Conservation (phyloP, 2,888 invertebrate genomes). For the Drosophila cracens region DNA sequence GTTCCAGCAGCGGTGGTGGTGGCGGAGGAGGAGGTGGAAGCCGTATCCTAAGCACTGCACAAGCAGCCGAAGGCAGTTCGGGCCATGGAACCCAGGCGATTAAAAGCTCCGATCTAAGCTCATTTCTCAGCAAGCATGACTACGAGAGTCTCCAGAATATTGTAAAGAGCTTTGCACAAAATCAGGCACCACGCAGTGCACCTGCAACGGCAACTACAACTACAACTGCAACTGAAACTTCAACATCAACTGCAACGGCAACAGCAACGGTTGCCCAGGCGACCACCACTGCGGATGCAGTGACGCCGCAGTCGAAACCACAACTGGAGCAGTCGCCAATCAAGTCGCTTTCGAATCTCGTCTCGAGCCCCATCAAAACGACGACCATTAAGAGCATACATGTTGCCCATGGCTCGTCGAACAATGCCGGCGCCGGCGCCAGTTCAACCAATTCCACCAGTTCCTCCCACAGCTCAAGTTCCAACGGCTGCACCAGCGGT, state of each 20-base stretch:
- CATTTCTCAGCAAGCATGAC: conserved; percentile 80
- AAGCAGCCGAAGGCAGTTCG: conserved; percentile 10
- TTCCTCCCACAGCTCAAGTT: conserved; percentile 26
- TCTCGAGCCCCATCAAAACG: conserved; percentile 86
- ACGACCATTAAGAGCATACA: conserved; percentile 83
- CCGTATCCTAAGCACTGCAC: conserved; percentile 11
- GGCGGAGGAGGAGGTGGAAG: not conserved
- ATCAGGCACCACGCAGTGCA: conserved; percentile 48
- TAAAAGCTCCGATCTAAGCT: conserved; percentile 75
- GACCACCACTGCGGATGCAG: not conserved
- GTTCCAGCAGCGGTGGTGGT: not conserved
- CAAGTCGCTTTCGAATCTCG: conserved; percentile 88
- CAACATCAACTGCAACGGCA: conserved; percentile 14
- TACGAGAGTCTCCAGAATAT: conserved; percentile 83
- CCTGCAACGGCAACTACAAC: conserved; percentile 15
- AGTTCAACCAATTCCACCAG: conserved; percentile 14
- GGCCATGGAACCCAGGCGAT: conserved; percentile 32
- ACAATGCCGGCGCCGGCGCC: conserved; percentile 32
- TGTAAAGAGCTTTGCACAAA: conserved; percentile 80
- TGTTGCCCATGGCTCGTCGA: conserved; percentile 21
- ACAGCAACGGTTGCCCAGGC: not conserved
- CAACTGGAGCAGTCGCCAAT: conserved; percentile 86
- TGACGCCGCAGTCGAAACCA: conserved; percentile 14
- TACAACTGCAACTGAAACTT: not conserved
- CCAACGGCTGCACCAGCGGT: conserved; percentile 41